phyloP scores from a whole-genome alignment of 2,113 vertebrate genomes.

The Myrmecobius fasciatus region DNA sequence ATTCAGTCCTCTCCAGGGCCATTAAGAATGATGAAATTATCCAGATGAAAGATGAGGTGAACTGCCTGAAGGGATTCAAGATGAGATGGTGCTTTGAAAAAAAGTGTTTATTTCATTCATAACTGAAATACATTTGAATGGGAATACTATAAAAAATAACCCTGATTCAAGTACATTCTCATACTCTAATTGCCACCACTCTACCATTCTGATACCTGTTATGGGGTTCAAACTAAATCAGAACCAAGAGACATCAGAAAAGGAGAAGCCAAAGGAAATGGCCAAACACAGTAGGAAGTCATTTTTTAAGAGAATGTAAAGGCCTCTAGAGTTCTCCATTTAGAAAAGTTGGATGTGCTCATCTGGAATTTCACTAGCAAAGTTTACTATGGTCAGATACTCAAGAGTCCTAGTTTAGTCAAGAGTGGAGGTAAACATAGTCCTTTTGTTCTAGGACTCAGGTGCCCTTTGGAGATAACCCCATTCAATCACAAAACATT shows the following conservation, averaged over 20 bases:
- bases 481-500: neutral
- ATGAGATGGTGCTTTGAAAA: neutral
- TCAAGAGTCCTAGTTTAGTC: neutral
- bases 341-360: neutral
- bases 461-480: neutral
- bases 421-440: neutral
- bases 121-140: neutral
- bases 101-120: neutral
- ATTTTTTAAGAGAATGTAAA: neutral
- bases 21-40: neutral
- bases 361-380: neutral
- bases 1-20: neutral
- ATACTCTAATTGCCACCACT: neutral
- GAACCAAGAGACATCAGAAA: neutral
- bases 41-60: neutral
- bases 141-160: neutral
- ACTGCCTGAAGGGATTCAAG: neutral
- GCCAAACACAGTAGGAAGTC: neutral
- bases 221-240: neutral
- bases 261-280: neutral
- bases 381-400: neutral
- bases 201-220: neutral
- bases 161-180: neutral
- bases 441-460: neutral
- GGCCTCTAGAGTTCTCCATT: neutral